A percentile compares a stretch with the other conserved stretches of the same genome.
Evolutionary conservation across 2,797 vertebrate genomes (phyloP).

Genomic region (Rhinogobio ventralis): DNA sequence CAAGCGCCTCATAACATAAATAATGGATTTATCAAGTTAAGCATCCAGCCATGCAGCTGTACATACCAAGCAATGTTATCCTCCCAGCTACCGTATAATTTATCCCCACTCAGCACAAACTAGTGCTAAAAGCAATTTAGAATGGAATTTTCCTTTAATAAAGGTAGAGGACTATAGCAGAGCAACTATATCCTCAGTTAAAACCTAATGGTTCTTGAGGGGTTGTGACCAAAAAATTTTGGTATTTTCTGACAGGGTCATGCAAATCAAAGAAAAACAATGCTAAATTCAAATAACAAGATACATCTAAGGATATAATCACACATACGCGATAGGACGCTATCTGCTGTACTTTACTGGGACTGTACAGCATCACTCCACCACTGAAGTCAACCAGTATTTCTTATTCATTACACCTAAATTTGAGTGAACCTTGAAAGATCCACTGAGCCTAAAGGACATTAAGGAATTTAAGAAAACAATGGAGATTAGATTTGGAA

Average conservation of each 20-base stretch:
- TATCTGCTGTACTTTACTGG: neutral
- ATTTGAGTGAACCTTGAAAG: neutral
- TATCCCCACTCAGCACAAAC: neutral
- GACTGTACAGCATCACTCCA: neutral
- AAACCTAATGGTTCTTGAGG: neutral
- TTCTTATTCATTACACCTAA: neutral
- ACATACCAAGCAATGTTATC: constrained; percentile 28
- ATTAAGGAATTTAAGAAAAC: neutral
- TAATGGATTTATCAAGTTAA: constrained; percentile 44
- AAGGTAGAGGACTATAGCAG: neutral
- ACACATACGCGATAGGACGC: neutral
- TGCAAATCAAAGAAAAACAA: neutral
- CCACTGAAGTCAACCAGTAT: neutral
- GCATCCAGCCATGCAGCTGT: constrained; percentile 14
- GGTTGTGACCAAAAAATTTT: neutral
- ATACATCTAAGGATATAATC: neutral
- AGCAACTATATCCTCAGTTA: neutral
- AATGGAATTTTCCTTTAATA: neutral
- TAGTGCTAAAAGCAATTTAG: neutral
- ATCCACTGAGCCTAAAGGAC: neutral
- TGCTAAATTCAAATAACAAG: neutral
- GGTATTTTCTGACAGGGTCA: neutral
- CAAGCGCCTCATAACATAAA: constrained; percentile 36
- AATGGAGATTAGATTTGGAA: neutral
- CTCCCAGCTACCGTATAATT: neutral